Evolutionary conservation across 2,113 vertebrate genomes (phyloP).

Genomic region (Poicephalus meyeri): DNA sequence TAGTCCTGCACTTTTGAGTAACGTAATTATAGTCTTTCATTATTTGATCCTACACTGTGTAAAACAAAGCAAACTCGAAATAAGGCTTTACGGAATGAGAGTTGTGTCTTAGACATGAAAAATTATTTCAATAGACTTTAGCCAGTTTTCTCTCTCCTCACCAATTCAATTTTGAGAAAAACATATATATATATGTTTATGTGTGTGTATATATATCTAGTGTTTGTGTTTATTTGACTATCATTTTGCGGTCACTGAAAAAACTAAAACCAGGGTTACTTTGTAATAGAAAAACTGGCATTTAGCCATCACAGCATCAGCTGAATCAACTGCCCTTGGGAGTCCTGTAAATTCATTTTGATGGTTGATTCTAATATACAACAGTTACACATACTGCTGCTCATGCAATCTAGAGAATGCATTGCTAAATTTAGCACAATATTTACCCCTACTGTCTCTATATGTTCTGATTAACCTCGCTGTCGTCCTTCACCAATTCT

Average conservation of each 20-base stretch:
- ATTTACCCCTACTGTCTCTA: neutral
- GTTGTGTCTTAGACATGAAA: neutral
- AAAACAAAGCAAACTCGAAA: neutral
- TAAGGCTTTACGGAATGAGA: neutral
- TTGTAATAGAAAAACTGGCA: neutral
- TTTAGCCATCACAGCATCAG: neutral
- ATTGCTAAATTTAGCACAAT: conserved; percentile 52
- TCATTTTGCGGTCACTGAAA: neutral
- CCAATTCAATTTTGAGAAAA: neutral
- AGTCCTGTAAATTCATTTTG: neutral
- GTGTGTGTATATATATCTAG: fast-evolving
- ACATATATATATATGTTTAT: neutral
- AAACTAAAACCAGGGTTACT: neutral
- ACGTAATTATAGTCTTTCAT: neutral
- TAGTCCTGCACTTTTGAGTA: neutral
- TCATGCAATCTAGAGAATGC: neutral
- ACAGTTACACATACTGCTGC: neutral
- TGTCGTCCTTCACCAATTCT: neutral
- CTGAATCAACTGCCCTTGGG: conserved; percentile 27
- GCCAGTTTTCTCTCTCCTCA: neutral
- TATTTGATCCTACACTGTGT: neutral
- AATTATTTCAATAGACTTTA: neutral
- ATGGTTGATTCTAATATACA: neutral
- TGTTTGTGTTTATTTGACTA: neutral
- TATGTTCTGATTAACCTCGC: conserved; percentile 26